phyloP scores from a whole-genome alignment of 2,113 vertebrate genomes.

The Carassius auratus region DNA sequence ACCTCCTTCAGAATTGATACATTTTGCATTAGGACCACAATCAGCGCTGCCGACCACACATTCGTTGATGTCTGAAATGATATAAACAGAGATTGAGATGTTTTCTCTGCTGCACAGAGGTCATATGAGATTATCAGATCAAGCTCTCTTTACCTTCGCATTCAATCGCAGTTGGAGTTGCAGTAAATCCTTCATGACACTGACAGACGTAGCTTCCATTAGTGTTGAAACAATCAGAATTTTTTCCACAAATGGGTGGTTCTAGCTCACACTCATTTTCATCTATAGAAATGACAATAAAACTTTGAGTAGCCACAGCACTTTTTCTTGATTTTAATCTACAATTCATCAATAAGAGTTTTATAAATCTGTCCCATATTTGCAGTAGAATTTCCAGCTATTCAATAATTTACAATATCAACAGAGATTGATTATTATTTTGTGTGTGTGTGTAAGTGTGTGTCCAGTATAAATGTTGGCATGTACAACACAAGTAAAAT shows the following conservation, averaged over 20 bases:
- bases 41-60: rapidly evolving
- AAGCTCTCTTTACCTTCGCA: constrained; percentile 15
- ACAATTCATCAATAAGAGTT: no score
- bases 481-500: no score
- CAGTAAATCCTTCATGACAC: constrained; percentile 57
- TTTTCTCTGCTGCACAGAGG: no score
- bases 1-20: rapidly evolving
- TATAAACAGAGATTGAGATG: no score
- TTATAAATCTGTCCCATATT: no score
- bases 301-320: no score
- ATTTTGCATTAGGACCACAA: constrained; percentile 57
- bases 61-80: constrained; percentile 66
- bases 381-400: background rate
- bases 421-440: background rate
- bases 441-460: no score
- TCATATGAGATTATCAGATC: no score
- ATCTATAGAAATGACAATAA: constrained; percentile 25
- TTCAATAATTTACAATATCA: background rate
- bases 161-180: no score
- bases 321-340: background rate
- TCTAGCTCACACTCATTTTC: background rate
- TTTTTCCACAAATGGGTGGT: background rate
- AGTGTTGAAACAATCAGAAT: constrained; percentile 56
- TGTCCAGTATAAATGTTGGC: no score
- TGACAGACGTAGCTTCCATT: constrained; percentile 59